Evolutionary conservation across 2,888 invertebrate genomes (phyloP), one percentile per base, ranked within the genome.

Genomic region (Chloroclysta siterata): DNA sequence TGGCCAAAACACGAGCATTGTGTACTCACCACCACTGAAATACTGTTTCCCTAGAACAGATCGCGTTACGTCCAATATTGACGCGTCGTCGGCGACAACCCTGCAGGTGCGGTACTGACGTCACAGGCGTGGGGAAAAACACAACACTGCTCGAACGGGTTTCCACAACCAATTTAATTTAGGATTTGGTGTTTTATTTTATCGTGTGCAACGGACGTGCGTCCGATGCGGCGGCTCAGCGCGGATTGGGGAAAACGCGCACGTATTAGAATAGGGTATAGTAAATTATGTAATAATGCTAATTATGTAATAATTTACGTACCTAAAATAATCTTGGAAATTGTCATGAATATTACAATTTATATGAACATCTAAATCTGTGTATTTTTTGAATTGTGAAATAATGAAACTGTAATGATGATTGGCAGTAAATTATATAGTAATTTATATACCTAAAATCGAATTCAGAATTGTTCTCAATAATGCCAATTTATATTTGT

Each of bases 191-290:
- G 79, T 85, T 82, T 73, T 66, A 60, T 60, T 58, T 63, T 58
- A 67, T 64, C 56, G 59, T 64, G 63, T 62, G 66, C 69, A 68
- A 72, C 85, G 75, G 71, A 72, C 87, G 76, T 79, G 72, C 76
- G 66, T 69, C 70, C 80, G 53, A 57, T 61, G 58, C 72, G 72
- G 73, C 78, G 79, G 78, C 77, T 78, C 72, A 77, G 77, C 80
- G 80, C 80, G 76, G 78, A 90, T 90, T 55, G 85, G 88, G 87
- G 85, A 87, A 74, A 78, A 65, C 78, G 80, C 36, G 36, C 36
- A 39, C 36, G 36, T 11, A 65, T n/a, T n/a, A n/a, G n/a, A n/a
- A n/a, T n/a, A n/a, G n/a, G n/a, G n/a, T n/a, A n/a, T n/a, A n/a
- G n/a, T n/a, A n/a, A n/a, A n/a, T n/a, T n/a, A n/a, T n/a, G n/a